These are phyloP conservation scores for Petrocephalus schoutedeni DNA, from an alignment of 2,797 vertebrate genomes.

Conservation along the genomic window DNA sequence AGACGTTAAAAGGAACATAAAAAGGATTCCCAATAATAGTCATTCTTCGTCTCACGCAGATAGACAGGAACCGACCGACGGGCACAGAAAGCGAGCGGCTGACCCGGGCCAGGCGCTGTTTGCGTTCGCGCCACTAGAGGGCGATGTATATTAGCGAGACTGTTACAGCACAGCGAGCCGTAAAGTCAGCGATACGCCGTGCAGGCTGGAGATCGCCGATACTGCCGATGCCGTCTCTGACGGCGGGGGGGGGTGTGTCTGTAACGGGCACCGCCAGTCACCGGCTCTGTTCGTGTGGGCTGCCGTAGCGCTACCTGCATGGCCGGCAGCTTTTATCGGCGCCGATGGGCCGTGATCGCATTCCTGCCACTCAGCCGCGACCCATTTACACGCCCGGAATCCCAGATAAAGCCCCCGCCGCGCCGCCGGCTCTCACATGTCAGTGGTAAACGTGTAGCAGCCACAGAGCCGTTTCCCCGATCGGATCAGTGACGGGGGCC, in stretches of 20 bases:
- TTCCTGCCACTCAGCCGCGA: constrained; percentile 33
- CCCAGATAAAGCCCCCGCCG: constrained; percentile 21
- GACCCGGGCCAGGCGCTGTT: background rate
- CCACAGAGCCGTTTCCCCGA: background rate
- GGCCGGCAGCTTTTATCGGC: constrained; percentile 7
- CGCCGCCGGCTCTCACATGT: constrained; percentile 22
- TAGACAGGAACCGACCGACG: background rate
- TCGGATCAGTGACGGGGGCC: background rate
- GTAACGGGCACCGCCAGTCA: background rate
- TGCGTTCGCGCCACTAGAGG: constrained; percentile 8
- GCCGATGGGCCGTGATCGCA: constrained; percentile 31
- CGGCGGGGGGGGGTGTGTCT: background rate
- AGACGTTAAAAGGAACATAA: background rate
- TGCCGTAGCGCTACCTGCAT: background rate
- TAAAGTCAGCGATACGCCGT: background rate
- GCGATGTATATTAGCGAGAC: background rate
- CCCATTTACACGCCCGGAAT: constrained; percentile 36
- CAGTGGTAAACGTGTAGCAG: constrained; percentile 1
- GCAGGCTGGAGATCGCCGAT: background rate
- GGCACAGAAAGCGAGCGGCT: background rate
- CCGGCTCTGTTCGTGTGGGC: background rate
- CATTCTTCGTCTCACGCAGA: background rate
- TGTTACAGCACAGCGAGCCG: background rate
- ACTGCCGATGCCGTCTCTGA: background rate
- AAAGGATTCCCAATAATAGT: background rate